These are phyloP conservation scores for Reticulitermes lucifugus DNA, from an alignment of 2,888 invertebrate species.

Conservation along the genomic window DNA sequence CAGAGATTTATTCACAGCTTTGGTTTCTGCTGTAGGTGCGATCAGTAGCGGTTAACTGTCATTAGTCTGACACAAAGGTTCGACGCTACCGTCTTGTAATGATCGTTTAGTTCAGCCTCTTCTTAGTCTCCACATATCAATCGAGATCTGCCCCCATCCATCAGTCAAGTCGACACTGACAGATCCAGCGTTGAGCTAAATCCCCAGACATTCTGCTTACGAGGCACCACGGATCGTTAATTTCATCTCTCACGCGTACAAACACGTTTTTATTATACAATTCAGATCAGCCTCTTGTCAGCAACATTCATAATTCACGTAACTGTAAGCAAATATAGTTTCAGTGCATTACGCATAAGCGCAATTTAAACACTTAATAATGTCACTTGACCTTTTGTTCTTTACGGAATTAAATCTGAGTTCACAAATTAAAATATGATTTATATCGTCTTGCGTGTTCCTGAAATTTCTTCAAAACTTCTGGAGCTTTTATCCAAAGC, in stretches of 20 bases:
- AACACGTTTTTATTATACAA: no score
- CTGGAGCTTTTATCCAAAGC: no score
- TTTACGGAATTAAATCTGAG: no score
- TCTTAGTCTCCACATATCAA: neutral
- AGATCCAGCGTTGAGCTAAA: neutral
- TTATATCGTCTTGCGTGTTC: no score
- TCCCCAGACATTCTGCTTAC: constrained; percentile 8
- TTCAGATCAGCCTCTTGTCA: no score
- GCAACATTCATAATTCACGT: no score
- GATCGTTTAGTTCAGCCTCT: constrained; percentile 1
- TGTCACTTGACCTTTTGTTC: no score
- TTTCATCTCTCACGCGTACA: neutral
- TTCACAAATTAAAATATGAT: no score
- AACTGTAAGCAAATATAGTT: no score
- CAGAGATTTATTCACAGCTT: neutral
- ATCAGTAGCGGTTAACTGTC: constrained; percentile 1
- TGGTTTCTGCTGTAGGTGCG: neutral
- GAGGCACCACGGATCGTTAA: neutral
- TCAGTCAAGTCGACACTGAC: constrained; percentile 4
- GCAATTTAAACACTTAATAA: no score
- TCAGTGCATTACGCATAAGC: no score
- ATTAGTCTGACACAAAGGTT: neutral
- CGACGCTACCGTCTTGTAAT: neutral
- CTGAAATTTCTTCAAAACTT: no score
- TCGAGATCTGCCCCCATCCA: constrained; percentile 4